Evolutionary conservation across 2,888 invertebrate genomes (phyloP).

Genomic region (Drosophila borealis): DNA sequence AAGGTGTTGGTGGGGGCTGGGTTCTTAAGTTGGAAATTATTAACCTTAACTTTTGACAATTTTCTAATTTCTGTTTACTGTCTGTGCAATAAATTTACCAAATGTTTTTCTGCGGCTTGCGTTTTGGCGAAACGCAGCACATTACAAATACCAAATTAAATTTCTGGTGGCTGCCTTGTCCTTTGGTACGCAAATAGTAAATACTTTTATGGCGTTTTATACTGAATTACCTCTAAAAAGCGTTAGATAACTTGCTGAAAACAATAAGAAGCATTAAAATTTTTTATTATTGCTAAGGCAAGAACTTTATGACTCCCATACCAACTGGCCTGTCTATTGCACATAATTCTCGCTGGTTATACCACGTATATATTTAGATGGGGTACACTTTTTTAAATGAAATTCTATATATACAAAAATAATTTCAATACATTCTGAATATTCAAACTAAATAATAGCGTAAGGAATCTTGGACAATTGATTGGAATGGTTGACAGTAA

Average conservation of each 20-base stretch:
- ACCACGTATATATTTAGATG: not conserved
- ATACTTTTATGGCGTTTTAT: slow-evolving; percentile 53
- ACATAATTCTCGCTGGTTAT: slow-evolving; percentile 45
- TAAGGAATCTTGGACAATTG: no score
- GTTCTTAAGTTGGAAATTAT: not conserved
- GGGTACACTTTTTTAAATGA: not conserved
- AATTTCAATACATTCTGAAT: no score
- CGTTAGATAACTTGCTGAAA: slow-evolving; percentile 65
- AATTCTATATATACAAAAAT: no score
- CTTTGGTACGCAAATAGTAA: slow-evolving; percentile 48
- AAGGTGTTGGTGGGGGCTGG: no score
- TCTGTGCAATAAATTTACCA: slow-evolving; percentile 38
- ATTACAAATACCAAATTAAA: slow-evolving; percentile 50
- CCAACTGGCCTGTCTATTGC: slow-evolving; percentile 47
- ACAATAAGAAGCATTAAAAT: slow-evolving; percentile 71
- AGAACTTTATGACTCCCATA: slow-evolving; percentile 61
- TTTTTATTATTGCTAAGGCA: slow-evolving; percentile 69
- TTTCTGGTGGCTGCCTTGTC: slow-evolving; percentile 19
- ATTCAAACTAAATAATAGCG: no score
- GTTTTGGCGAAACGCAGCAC: slow-evolving; percentile 38
- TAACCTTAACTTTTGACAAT: not conserved
- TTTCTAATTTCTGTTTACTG: slow-evolving; percentile 39
- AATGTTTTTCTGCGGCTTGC: slow-evolving; percentile 45
- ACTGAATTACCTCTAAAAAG: slow-evolving; percentile 58
- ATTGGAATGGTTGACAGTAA: no score